Conservation (phyloP, 2,888 invertebrate genomes). For the Podabrus alpinus region DNA sequence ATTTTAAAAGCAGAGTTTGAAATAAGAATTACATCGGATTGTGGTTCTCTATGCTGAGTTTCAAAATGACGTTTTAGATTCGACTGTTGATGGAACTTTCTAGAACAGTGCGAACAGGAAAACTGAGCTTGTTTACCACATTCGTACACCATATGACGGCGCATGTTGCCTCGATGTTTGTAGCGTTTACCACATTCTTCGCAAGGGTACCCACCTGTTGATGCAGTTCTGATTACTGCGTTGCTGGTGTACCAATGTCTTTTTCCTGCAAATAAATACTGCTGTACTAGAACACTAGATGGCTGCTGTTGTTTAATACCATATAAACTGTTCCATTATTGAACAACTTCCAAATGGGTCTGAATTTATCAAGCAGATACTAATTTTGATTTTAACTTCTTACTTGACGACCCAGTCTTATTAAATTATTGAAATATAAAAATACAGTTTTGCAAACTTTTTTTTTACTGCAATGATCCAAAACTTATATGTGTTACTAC, state of each 20-base stretch:
- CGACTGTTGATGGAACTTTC: constrained; percentile 61
- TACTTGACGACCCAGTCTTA: neutral
- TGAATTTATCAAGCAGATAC: neutral
- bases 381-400: neutral
- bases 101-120: constrained; percentile 67
- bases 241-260: constrained; percentile 33
- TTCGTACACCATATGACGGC: constrained; percentile 74
- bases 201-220: constrained; percentile 56
- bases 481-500: neutral
- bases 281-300: constrained; percentile 44
- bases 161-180: constrained; percentile 78
- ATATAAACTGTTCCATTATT: neutral
- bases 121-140: constrained; percentile 69
- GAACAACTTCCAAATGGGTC: neutral
- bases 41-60: constrained; percentile 35
- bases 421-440: neutral
- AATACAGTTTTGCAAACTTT: neutral
- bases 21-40: neutral
- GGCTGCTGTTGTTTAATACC: constrained; percentile 1
- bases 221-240: constrained; percentile 15
- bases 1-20: constrained; percentile 16
- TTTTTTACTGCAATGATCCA: neutral
- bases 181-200: constrained; percentile 80
- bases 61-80: constrained; percentile 56
- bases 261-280: constrained; percentile 55